phyloP scores from a whole-genome alignment of 2,888 invertebrate species.

The Pogonocherus hispidulus region DNA sequence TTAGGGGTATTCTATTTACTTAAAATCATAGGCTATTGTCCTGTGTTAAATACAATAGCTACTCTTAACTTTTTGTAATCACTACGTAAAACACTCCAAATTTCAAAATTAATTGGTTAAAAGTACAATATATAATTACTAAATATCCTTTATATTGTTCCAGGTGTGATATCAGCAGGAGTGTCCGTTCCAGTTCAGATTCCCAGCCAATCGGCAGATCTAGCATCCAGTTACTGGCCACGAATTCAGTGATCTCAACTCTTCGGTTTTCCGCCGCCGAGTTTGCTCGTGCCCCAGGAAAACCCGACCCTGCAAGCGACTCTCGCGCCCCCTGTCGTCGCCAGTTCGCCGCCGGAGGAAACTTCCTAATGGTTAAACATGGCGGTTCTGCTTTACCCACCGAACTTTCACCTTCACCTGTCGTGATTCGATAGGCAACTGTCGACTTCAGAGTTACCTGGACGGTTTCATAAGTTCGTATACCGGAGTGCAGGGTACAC shows the following conservation, averaged over 20 bases:
- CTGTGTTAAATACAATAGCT: too few relatives aligned
- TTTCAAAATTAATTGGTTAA: too few relatives aligned
- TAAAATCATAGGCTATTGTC: too few relatives aligned
- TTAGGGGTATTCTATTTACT: too few relatives aligned
- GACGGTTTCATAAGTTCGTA: slow-evolving; percentile 25
- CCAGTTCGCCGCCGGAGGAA: slow-evolving; percentile 60
- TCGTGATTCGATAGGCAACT: slow-evolving; percentile 28
- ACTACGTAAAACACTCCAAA: too few relatives aligned
- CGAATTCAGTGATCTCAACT: slow-evolving; percentile 94
- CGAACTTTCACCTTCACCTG: slow-evolving; percentile 37
- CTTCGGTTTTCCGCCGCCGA: slow-evolving; percentile 86
- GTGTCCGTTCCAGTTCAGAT: slow-evolving; percentile 94
- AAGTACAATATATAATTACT: too few relatives aligned
- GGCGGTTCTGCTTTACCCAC: slow-evolving; percentile 31
- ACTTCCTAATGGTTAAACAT: slow-evolving; percentile 27
- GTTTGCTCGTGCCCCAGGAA: slow-evolving; percentile 77
- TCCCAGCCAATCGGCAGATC: slow-evolving; percentile 84
- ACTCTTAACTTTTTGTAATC: too few relatives aligned
- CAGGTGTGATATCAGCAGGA: slow-evolving; percentile 94
- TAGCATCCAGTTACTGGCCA: slow-evolving; percentile 86
- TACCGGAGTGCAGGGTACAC: slow-evolving; percentile 62
- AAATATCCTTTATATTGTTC: slow-evolving; percentile 57
- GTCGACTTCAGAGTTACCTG: slow-evolving; percentile 27
- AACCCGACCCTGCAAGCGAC: slow-evolving; percentile 74
- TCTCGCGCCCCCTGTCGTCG: slow-evolving; percentile 69